These are phyloP conservation scores for Pseudolaguvia tuberculata DNA, from an alignment of 2,113 vertebrate genomes.

Conservation along the genomic window DNA sequence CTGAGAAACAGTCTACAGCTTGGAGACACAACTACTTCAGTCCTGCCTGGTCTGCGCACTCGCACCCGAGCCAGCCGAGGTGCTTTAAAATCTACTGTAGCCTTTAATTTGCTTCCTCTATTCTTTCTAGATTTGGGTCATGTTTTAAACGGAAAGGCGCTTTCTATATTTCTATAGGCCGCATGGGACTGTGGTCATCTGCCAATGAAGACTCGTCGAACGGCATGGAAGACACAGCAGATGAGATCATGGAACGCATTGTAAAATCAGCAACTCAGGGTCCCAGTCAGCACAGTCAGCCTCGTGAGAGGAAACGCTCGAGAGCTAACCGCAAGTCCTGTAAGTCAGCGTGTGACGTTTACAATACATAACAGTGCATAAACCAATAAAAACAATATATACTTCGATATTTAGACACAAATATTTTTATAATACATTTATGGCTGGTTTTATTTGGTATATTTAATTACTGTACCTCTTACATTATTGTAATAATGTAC, in stretches of 20 bases:
- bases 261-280: conserved; percentile 95
- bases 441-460: too few relatives aligned
- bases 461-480: too few relatives aligned
- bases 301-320: conserved; percentile 87
- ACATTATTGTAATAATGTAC: too few relatives aligned
- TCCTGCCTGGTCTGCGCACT: conserved; percentile 72
- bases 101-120: neutral
- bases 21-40: conserved; percentile 65
- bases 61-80: conserved; percentile 78
- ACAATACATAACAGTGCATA: neutral
- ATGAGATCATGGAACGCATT: conserved; percentile 98
- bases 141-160: neutral
- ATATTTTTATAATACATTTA: too few relatives aligned
- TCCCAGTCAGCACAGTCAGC: conserved; percentile 82
- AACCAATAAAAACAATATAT: too few relatives aligned
- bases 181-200: conserved; percentile 75
- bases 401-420: too few relatives aligned
- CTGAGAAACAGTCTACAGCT: conserved; percentile 70
- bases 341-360: conserved; percentile 64
- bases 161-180: conserved; percentile 65
- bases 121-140: neutral
- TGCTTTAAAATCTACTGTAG: conserved; percentile 50
- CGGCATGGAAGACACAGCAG: conserved; percentile 83
- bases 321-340: conserved; percentile 91
- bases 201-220: conserved; percentile 76